These are phyloP conservation scores for Entomobrya proxima DNA, from an alignment of 2,888 invertebrate species.

Conservation along the genomic window DNA sequence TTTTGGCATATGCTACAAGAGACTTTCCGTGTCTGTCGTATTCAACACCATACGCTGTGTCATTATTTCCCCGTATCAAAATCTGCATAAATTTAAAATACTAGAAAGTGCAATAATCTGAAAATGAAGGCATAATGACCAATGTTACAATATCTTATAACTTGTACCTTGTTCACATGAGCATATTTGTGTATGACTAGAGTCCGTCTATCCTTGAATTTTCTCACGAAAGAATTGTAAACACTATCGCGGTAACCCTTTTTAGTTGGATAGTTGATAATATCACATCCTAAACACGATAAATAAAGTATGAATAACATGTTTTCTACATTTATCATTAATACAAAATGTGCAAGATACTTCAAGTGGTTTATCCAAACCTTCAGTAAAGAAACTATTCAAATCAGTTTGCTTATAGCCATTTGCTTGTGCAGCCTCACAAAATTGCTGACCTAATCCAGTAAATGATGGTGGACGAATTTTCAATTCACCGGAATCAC, in stretches of 20 bases:
- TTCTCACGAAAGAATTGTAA: constrained; percentile 44
- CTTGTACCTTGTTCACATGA: constrained; percentile 61
- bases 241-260: constrained; percentile 47
- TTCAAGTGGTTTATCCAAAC: too few species aligned
- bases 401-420: constrained; percentile 66
- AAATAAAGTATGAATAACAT: not conserved
- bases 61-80: constrained; percentile 24
- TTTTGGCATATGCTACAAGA: not conserved
- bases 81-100: constrained; percentile 37
- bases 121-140: too few species aligned
- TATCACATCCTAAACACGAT: constrained; percentile 43
- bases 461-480: constrained; percentile 51
- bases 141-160: too few species aligned
- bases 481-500: constrained; percentile 54
- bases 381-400: constrained; percentile 66
- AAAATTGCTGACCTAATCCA: constrained; percentile 60
- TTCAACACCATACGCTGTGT: constrained; percentile 45
- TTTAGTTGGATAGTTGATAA: constrained; percentile 38
- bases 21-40: constrained; percentile 33
- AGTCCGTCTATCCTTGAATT: constrained; percentile 25
- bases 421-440: constrained; percentile 63
- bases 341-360: too few species aligned
- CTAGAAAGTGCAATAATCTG: too few species aligned
- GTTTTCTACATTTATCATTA: not conserved
- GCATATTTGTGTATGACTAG: constrained; percentile 63